Conservation (phyloP, 2,888 invertebrate species). For the Philopedon plagiatum region DNA sequence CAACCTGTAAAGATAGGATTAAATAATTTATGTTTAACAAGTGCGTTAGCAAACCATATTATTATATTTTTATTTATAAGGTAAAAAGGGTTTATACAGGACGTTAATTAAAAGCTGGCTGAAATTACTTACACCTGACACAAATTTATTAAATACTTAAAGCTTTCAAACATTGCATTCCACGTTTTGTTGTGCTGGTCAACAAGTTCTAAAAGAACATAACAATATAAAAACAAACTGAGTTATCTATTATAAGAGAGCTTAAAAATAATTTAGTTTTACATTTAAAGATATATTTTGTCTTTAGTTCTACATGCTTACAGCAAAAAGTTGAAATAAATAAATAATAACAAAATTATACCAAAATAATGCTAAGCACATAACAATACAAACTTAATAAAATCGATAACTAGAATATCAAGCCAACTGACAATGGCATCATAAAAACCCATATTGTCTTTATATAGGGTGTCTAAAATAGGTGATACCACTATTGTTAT, state of each 20-base stretch:
- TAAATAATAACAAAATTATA: background rate
- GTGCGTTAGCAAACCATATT: too few relatives aligned
- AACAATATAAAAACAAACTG: background rate
- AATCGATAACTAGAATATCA: background rate
- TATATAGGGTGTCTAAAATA: too few relatives aligned
- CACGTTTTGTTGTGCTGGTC: constrained; percentile 9
- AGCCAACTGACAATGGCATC: background rate
- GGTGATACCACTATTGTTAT: too few relatives aligned
- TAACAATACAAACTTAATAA: background rate
- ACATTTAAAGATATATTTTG: background rate
- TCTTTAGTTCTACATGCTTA: background rate
- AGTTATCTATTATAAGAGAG: background rate
- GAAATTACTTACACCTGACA: background rate
- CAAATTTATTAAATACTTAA: constrained; percentile 22
- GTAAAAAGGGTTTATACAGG: background rate
- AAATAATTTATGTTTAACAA: too few relatives aligned
- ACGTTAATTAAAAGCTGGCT: background rate
- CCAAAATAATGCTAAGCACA: background rate
- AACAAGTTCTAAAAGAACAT: constrained; percentile 10
- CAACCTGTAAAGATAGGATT: too few relatives aligned
- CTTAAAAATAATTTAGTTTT: background rate
- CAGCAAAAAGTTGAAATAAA: background rate
- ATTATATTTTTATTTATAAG: too few relatives aligned
- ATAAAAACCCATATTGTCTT: too few relatives aligned
- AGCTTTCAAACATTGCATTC: constrained; percentile 27